Conservation (phyloP, 2,888 invertebrate species). For the Molorchus minor region DNA sequence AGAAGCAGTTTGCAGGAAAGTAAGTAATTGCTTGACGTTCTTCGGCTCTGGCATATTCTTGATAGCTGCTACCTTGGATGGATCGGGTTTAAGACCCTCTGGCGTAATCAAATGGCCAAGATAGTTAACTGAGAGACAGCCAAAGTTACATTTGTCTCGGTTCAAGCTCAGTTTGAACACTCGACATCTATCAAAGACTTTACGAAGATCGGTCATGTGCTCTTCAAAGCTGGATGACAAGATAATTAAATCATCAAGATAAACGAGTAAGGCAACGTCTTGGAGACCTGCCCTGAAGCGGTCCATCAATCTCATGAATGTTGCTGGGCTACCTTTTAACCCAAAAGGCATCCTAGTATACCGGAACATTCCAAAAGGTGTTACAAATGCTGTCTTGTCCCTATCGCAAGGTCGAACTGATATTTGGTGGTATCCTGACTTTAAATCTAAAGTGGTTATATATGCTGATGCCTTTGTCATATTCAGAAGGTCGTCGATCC, state of each 20-base stretch:
- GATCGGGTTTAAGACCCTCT: constrained; percentile 32
- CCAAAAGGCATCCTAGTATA: not conserved
- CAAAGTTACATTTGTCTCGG: constrained; percentile 43
- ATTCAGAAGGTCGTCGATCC: constrained; percentile 39
- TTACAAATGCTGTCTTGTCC: not conserved
- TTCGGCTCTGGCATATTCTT: constrained; percentile 27
- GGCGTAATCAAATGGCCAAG: constrained; percentile 40
- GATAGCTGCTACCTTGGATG: constrained; percentile 40
- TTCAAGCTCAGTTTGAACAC: constrained; percentile 37
- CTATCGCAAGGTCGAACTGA: not conserved
- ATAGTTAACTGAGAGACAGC: constrained; percentile 32
- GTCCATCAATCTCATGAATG: constrained; percentile 35
- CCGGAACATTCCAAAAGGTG: too few relatives aligned
- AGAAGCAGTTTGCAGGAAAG: constrained; percentile 40
- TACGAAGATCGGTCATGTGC: constrained; percentile 36
- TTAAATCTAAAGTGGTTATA: not conserved
- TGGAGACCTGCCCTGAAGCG: constrained; percentile 36
- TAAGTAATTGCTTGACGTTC: constrained; percentile 36
- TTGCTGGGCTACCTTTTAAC: not conserved
- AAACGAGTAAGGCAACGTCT: constrained; percentile 38
- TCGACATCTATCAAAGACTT: constrained; percentile 33
- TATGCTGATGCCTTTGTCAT: not conserved
- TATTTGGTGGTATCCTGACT: not conserved
- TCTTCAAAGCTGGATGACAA: constrained; percentile 36
- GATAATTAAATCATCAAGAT: constrained; percentile 48